Base-by-base conservation (phyloP, 2,888 invertebrate genomes). In the Epirrhoe tristata region DNA sequence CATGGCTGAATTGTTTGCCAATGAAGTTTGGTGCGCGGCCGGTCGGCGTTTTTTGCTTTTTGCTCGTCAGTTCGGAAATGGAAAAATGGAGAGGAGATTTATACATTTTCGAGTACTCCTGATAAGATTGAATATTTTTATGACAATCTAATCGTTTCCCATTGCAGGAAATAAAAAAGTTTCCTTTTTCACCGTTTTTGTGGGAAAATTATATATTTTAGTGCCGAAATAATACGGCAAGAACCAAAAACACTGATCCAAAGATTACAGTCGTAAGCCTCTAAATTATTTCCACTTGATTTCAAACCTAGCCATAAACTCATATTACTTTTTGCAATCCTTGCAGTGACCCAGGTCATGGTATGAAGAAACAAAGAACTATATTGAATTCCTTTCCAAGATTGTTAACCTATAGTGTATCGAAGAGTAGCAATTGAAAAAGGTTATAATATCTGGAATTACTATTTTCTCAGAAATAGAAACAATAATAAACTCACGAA, bases 1-100 rank as follows among this genome's bases (percentile, higher is more conserved):
- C 71, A 77, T 72, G 76, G 75, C 65, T 74, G 76, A 80, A 84
- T 83, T 83, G 82, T 82, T 86, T 83, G 78, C 80, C 81, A 82
- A 85, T 86, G 83, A 82, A 83, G 81, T 84, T 81, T 71, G 74
- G 70, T 70, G 50, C 74, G 73, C 48, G 71, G 77, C 71, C 74
- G 72, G 77, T 71, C 73, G 72, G 62, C 77, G 67, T 77, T 79
- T 80, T 81, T 78, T 76, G 63, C 56, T 64, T 57, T 62, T 69
- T 72, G 64, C 61, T 24, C 14, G 34, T 3, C 32, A 39, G 34
- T 58, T 52, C 32, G 48, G 16, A 34, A 32, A 54, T 46, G 34
- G 34, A 46, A 34, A 43, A 54, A 61, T 53, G 46, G 24, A 43
- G 48, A 32, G 31, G 43, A 32, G 14, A 2, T 54, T 34, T 31